Evolutionary conservation across 2,888 invertebrate species (phyloP), one percentile per base, ranked within the genome.

Genomic region (Mesochorus sp.): DNA sequence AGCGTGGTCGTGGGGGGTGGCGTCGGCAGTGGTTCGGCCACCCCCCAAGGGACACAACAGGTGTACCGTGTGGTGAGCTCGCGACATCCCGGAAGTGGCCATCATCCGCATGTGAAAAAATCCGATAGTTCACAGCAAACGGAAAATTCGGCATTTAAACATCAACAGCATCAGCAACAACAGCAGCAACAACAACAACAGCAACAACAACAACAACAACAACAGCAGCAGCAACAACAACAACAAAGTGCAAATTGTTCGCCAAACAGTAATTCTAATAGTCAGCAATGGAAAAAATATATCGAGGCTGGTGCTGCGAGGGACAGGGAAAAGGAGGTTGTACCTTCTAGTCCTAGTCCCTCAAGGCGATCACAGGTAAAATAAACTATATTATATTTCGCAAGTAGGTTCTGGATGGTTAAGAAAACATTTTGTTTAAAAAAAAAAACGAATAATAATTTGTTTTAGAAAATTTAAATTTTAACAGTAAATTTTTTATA

Each of bases 101-200:
- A 89, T 75, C 88, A 88, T 81, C 82, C 86, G 3, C 89, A 89
- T 73, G 88, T 89, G 21, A 90, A 90, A 83, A 93, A 93, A 82
- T 91, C 92, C 6, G 93, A 93, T 85, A 92, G 92, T 80, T 91
- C 92, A 10, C 93, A 93, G 82, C 93, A 93, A 84, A 93, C 93
- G 0, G 93, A 93, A 64, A 92, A 88, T 81, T 91, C 91, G 82
- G 91, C 91, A 59, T 92, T 92, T 86, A 91, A 92, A 85, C 87
- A 88, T 31, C 86, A 86, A 21, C 82, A 81, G 14, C 83, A 83
- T 3, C 84, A 88, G 57, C 87, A 86, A 2, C 85, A 85, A 5
- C 85, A 84, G 1, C 84, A 83, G 0, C 85, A 85, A 17, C 84
- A 84, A 10, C 85, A 83, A 6, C 85, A 83, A 1, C 84, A 91